These are phyloP conservation scores for Ageneiosus marmoratus DNA, from an alignment of 2,113 vertebrate genomes.

Conservation along the genomic window DNA sequence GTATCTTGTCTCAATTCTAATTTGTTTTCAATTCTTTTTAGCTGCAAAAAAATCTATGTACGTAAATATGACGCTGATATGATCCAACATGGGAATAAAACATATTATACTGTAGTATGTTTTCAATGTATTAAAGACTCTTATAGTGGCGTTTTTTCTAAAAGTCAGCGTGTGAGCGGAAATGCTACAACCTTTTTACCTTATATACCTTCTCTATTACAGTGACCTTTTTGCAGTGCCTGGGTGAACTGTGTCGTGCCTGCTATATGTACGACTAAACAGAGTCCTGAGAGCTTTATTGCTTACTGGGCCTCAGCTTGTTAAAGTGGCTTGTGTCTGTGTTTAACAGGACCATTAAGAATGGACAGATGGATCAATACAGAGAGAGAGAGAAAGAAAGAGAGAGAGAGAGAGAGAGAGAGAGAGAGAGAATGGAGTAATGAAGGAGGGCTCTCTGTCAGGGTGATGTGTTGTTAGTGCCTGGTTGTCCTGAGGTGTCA, in stretches of 20 bases:
- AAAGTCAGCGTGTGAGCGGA: not conserved
- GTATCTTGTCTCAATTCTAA: not conserved
- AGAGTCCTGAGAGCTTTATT: constrained; percentile 73
- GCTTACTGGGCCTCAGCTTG: constrained; percentile 82
- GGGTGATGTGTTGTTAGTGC: constrained; percentile 78
- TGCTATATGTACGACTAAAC: constrained; percentile 39
- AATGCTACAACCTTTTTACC: not conserved
- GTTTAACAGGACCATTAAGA: constrained; percentile 84
- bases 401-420: constrained; percentile 14
- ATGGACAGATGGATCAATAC: constrained; percentile 83
- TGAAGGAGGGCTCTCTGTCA: constrained; percentile 72
- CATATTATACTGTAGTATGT: not conserved
- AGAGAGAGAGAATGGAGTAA: no score
- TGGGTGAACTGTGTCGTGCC: constrained; percentile 38
- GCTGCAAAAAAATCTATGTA: not conserved
- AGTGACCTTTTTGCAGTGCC: constrained; percentile 15
- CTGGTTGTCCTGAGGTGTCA: constrained; percentile 64
- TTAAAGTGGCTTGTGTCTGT: constrained; percentile 83
- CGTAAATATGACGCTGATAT: not conserved
- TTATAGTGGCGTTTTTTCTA: not conserved
- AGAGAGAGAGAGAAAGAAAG: constrained; percentile 68
- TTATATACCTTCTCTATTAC: not conserved
- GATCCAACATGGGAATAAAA: not conserved
- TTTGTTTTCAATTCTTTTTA: not conserved
- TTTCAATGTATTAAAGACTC: not conserved